phyloP scores from a whole-genome alignment of 2,888 invertebrate genomes.

The Drosophila imparisetae region DNA sequence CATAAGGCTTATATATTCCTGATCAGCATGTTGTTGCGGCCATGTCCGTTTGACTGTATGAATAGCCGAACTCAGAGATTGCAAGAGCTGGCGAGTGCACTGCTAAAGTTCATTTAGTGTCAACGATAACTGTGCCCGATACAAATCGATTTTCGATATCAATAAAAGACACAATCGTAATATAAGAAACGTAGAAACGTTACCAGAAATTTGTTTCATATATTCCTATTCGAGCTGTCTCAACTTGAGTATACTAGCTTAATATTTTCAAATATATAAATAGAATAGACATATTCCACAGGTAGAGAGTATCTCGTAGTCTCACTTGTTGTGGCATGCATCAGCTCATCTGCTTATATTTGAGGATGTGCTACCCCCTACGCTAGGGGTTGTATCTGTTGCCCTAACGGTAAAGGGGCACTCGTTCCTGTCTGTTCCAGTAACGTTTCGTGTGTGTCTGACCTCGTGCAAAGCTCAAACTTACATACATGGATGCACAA shows the following conservation, averaged over 20 bases:
- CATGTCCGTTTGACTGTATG: not conserved
- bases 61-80: not conserved
- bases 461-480: conserved; percentile 40
- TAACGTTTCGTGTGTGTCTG: conserved; percentile 42
- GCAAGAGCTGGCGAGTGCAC: not conserved
- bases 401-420: not conserved
- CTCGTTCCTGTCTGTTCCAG: conserved; percentile 19
- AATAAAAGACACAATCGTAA: not conserved
- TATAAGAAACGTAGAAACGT: not conserved
- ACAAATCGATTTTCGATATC: not conserved
- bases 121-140: not conserved
- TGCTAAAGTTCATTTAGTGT: not conserved
- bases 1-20: not conserved
- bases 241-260: not conserved
- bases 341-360: not conserved
- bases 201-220: no score
- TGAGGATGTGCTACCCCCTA: not conserved
- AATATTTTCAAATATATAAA: not conserved
- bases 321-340: not conserved
- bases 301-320: not conserved
- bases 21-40: not conserved
- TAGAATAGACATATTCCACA: not conserved
- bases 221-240: not conserved
- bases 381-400: not conserved
- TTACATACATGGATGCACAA: conserved; percentile 13